Evolutionary conservation across 2,888 invertebrate species (phyloP), one percentile per base, ranked within the genome.

Genomic region (Parascotia fuliginaria): DNA sequence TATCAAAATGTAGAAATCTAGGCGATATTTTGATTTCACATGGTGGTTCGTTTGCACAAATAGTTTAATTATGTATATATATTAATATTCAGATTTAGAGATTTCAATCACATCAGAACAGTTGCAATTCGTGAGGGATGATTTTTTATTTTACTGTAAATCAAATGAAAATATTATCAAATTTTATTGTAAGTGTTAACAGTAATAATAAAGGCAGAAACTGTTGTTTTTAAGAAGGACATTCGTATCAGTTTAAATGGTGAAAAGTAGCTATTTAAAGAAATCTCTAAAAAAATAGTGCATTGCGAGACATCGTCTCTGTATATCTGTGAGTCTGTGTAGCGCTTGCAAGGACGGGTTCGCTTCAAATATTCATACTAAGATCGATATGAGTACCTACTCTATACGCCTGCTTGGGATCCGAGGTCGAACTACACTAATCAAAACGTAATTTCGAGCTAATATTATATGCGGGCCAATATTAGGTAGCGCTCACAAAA

Each of bases 281-380:
- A n/a, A n/a, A 43, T 49, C 33, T 13, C 34, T 57, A 42, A 58
- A 55, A 53, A 36, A 32, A 27, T 43, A 44, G 34, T 49, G 44
- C 47, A 53, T 22, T 31, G 43, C n/a, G 43, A 22, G 31, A 34
- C 22, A 40, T 22, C 40, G 1, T 12, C 29, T 63, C 41, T 55
- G 47, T 43, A 59, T 15, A 48, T 72, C 62, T 53, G 22, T 39
- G 72, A 64, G 62, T 82, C 82, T 83, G 65, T n/a, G n/a, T 70
- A 70, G 55, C 63, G 71, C 75, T 59, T 79, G 79, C 88, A 87
- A 89, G 89, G 87, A 84, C 88, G 85, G 78, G 65, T 56, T 59
- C 70, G 55, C 74, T 83, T 91, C 83, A 90, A 91, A 91, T 90
- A 91, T 90, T 91, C 89, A 91, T 90, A 80, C 75, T 65, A 52